Conservation (phyloP, 2,113 vertebrate genomes). For the Centropristis striata region DNA sequence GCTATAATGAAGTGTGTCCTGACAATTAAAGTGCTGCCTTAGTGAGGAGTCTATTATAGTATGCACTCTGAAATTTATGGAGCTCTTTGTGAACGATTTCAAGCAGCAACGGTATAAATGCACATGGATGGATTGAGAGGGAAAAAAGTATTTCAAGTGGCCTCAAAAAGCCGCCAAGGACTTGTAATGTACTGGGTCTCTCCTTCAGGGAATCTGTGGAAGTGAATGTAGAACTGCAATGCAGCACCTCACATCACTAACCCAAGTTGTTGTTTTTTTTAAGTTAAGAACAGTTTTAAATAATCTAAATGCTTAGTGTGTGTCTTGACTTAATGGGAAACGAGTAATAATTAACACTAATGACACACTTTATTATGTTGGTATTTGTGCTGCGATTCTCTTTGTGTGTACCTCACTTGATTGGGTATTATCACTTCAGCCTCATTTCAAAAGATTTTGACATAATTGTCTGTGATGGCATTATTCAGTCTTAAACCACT, state of each 20-base stretch:
- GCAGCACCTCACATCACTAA: constrained; percentile 58
- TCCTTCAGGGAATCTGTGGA: constrained; percentile 55
- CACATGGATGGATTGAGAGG: constrained; percentile 51
- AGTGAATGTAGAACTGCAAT: constrained; percentile 56
- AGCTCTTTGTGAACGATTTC: constrained; percentile 26
- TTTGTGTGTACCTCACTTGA: constrained; percentile 13
- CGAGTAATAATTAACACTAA: constrained; percentile 68
- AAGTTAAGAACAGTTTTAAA: constrained; percentile 27
- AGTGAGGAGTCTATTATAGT: constrained; percentile 49
- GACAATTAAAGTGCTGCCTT: constrained; percentile 68
- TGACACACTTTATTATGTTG: constrained; percentile 23
- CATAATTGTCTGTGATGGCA: constrained; percentile 10
- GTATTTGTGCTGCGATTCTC: background rate
- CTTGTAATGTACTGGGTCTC: constrained; percentile 30
- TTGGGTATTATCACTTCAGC: background rate
- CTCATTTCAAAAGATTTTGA: background rate
- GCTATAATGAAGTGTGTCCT: constrained; percentile 64
- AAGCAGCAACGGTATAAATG: constrained; percentile 45
- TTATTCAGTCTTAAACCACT: constrained; percentile 26
- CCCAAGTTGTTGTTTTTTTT: constrained; percentile 22
- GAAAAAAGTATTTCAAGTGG: constrained; percentile 38
- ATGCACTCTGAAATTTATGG: constrained; percentile 51
- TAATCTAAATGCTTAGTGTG: constrained; percentile 30
- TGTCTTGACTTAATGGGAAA: constrained; percentile 28
- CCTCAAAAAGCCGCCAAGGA: constrained; percentile 37